Evolutionary conservation across 2,888 invertebrate species (phyloP).

Genomic region (Zeuzera pyrina): DNA sequence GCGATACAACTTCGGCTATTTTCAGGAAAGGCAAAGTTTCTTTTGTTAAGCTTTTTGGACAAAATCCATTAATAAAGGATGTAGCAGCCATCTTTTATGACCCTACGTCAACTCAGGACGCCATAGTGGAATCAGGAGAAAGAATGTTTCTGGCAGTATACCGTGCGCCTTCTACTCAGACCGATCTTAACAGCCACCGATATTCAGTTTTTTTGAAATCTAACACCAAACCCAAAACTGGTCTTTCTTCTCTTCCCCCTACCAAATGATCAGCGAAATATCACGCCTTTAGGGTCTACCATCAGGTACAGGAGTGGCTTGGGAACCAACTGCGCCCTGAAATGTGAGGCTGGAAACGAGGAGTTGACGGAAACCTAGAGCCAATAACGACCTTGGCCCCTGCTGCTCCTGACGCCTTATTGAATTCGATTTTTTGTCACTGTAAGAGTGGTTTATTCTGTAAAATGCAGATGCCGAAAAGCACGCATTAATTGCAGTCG

Average conservation of each 20-base stretch:
- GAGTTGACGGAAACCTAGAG: conserved; percentile 9
- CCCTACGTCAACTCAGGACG: conserved; percentile 7
- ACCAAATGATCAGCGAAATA: conserved; percentile 7
- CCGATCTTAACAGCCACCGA: conserved; percentile 3
- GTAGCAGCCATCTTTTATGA: conserved; percentile 6
- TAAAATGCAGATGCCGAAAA: conserved; percentile 9
- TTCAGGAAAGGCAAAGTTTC: conserved; percentile 7
- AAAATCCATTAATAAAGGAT: conserved; percentile 6
- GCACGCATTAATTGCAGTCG: conserved; percentile 7
- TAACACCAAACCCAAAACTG: conserved; percentile 4
- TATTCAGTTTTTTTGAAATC: conserved; percentile 4
- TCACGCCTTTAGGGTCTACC: conserved; percentile 5
- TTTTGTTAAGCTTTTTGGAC: conserved; percentile 6
- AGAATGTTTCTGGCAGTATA: conserved; percentile 5
- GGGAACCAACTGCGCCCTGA: conserved; percentile 6
- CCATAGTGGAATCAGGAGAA: conserved; percentile 6
- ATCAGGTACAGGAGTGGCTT: conserved; percentile 7
- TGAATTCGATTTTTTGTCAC: conserved; percentile 9
- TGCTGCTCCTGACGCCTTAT: conserved; percentile 11
- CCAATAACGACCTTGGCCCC: conserved; percentile 10
- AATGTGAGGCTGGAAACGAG: conserved; percentile 8
- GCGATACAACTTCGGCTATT: too few relatives aligned
- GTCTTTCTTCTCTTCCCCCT: conserved; percentile 4
- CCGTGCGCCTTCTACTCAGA: conserved; percentile 5
- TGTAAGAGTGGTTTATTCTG: conserved; percentile 10